phyloP scores from a whole-genome alignment of 2,888 invertebrate genomes.

The Sceliomorpha sp. region DNA sequence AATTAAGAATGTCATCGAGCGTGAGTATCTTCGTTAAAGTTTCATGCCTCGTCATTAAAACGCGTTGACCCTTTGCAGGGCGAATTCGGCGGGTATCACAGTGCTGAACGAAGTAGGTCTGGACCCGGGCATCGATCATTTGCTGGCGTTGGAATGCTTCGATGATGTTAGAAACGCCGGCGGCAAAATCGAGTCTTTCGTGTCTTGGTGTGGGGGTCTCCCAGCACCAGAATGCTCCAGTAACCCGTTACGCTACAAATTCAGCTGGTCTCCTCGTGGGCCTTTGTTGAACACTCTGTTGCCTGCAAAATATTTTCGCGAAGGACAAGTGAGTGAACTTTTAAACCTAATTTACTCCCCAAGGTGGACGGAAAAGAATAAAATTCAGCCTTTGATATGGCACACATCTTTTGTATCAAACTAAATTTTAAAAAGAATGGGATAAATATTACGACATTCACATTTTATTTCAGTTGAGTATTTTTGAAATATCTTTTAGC shows the following conservation, averaged over 20 bases:
- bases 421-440: no score
- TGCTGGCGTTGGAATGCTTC: conserved; percentile 97
- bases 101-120: conserved; percentile 98
- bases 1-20: conserved; percentile 19
- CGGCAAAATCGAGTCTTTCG: conserved; percentile 95
- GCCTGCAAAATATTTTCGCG: conserved; percentile 91
- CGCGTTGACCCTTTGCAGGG: conserved; percentile 74
- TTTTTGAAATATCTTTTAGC: no score
- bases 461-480: no score
- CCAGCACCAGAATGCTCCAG: conserved; percentile 98
- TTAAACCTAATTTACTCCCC: no score
- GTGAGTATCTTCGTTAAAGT: neutral
- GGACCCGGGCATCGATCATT: conserved; percentile 99
- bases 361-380: no score
- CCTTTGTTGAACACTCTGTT: conserved; percentile 94
- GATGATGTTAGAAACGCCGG: conserved; percentile 94
- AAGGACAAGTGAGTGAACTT: conserved; percentile 85
- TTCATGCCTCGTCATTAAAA: conserved; percentile 18
- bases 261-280: conserved; percentile 98
- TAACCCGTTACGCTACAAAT: conserved; percentile 94
- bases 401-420: no score
- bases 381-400: no score
- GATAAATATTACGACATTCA: no score
- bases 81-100: conserved; percentile 93
- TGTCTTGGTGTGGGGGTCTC: conserved; percentile 97